These are phyloP conservation scores for Thecocarcelia acutangulata DNA, from an alignment of 2,888 invertebrate genomes.

Conservation along the genomic window DNA sequence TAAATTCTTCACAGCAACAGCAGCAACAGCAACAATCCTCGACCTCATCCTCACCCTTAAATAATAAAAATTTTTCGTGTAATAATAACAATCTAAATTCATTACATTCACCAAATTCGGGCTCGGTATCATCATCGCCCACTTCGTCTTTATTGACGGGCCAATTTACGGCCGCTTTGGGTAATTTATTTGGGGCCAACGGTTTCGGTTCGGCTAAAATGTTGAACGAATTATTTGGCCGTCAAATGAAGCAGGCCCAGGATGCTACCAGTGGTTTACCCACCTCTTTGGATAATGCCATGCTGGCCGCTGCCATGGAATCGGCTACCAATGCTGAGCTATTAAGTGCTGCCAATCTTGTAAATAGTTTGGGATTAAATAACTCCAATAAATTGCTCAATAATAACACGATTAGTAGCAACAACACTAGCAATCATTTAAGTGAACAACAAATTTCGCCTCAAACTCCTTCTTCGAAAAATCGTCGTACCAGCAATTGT, in stretches of 20 bases:
- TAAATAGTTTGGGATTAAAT: slow-evolving; percentile 74
- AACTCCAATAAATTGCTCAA: slow-evolving; percentile 76
- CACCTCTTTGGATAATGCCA: slow-evolving; percentile 82
- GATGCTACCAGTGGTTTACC: slow-evolving; percentile 83
- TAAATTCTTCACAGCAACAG: slow-evolving; percentile 87
- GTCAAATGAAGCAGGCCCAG: slow-evolving; percentile 88
- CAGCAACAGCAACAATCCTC: slow-evolving; percentile 79
- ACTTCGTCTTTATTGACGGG: slow-evolving; percentile 74
- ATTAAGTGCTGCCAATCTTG: slow-evolving; percentile 80
- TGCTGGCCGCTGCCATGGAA: slow-evolving; percentile 81
- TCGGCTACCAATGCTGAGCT: slow-evolving; percentile 80
- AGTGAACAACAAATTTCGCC: slow-evolving; percentile 58
- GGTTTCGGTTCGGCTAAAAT: slow-evolving; percentile 94
- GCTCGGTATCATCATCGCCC: slow-evolving; percentile 72
- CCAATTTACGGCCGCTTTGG: slow-evolving; percentile 76
- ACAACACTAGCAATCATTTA: slow-evolving; percentile 35
- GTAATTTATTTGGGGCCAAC: slow-evolving; percentile 88
- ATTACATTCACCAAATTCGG: slow-evolving; percentile 71
- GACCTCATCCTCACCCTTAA: slow-evolving; percentile 62
- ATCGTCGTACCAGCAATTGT: slow-evolving; percentile 75
- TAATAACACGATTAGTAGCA: slow-evolving; percentile 71
- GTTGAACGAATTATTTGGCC: slow-evolving; percentile 93
- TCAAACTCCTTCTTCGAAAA: slow-evolving; percentile 68
- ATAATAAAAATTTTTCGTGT: slow-evolving; percentile 61
- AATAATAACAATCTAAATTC: slow-evolving; percentile 53